Evolutionary conservation across 1,140 invertebrate species (phyloP).

Genomic region (Apis dorsata): DNA sequence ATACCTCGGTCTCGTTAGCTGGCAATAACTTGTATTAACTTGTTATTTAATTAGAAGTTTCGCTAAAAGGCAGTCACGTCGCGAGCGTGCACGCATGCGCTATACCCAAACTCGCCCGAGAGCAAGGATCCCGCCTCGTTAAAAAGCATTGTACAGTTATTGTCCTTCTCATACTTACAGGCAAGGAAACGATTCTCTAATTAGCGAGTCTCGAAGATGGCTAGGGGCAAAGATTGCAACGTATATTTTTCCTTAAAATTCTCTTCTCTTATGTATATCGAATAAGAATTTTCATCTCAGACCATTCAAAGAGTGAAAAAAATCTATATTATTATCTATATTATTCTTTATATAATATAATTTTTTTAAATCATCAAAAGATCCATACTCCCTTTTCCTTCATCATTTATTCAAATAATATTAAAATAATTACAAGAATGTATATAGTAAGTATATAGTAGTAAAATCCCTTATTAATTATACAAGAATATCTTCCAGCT

Average conservation of each 20-base stretch:
- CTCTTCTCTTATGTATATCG: too few species aligned
- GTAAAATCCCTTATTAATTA: background rate
- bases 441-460: too few species aligned
- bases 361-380: too few species aligned
- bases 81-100: background rate
- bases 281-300: too few species aligned
- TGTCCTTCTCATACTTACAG: background rate
- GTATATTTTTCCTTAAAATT: too few species aligned
- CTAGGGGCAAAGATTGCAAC: background rate
- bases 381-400: too few species aligned
- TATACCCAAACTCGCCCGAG: too few species aligned
- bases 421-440: too few species aligned
- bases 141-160: constrained; percentile 15
- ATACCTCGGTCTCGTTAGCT: constrained; percentile 4
- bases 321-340: too few species aligned
- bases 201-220: constrained; percentile 8
- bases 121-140: constrained; percentile 10
- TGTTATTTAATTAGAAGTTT: constrained; percentile 37
- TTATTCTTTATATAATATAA: too few species aligned
- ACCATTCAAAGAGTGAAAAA: too few species aligned
- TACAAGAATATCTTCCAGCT: constrained; percentile 19
- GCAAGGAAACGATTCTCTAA: constrained; percentile 12
- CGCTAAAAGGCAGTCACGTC: constrained; percentile 6
- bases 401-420: too few species aligned
- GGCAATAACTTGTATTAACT: constrained; percentile 28